Base-by-base conservation (phyloP, 2,888 invertebrate genomes). In the Andrena trimmerana region DNA sequence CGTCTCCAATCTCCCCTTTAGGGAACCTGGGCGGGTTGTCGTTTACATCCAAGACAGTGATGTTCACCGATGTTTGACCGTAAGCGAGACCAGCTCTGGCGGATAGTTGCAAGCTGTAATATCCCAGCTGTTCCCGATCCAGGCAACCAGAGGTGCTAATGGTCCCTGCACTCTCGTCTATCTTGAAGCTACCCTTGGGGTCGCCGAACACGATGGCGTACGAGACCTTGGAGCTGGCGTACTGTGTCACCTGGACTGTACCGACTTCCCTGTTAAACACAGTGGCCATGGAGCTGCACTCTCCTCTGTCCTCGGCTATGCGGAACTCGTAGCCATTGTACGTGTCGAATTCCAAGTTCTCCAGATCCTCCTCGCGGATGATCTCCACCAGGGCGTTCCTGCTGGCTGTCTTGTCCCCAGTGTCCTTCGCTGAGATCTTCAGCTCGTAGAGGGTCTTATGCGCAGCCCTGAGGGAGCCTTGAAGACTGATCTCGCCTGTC, bases 21-120 rank as follows among this genome's bases (percentile, higher is more conserved):
- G 96, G 95, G 93, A 98, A 98, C 83, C 96, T 95, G 3, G 99
- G 99, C 75, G 97, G 96, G 93, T 99, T 98, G 94, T 99, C 99
- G 94, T 99, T 99, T 4, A 98, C 95, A 94, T 99, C 99, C 57
- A 96, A 94, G 5, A 99, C 95, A 1, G 96, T 96, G 86, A 99
- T 96, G 91, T 97, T 97, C 0, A 98, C 98, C 48, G 95, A 95
- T 6, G 97, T 97, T 90, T 97, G 96, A 5, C 97, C 98, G 93
- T 97, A 97, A 0, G 97, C 96, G 36, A 97, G 95, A 1, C 97
- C 97, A 72, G 96, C 96, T 88, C 97, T 96, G 0, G 98, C 99
- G 78, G 97, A 96, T n/a, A 99, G 95, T 88, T 96, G 96, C 42
- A 99, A 95, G 83, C 96, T 96, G 93, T 98, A 99, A 72, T 95